Base-by-base conservation (phyloP, 2,888 invertebrate genomes). In the Polyommatus icarus region DNA sequence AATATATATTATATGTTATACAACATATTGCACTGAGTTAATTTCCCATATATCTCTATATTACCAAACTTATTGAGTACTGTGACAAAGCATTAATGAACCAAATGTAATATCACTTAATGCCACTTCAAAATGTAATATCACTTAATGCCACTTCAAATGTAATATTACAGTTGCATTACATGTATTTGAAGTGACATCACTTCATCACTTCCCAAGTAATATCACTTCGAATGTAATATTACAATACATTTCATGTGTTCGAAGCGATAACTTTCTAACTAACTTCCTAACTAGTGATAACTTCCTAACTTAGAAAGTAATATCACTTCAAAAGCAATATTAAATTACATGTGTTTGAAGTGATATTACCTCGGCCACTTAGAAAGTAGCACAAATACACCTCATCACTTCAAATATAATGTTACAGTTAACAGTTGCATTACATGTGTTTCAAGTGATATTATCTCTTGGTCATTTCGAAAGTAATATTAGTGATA, bases 1-100 rank as follows among this genome's bases (percentile, higher is more conserved):
- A 78, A 76, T 78, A 80, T 78, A 78, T 78, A 77, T 76, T 1
- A 82, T 1, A 82, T 79, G 76, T 81, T 80, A 82, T 84, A 84
- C 83, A 84, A 85, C 83, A 83, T 84, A 86, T 86, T 86, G 86
- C 85, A 85, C 86, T 80, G 80, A 75, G 77, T 46, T 32, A 72
- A 75, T 57, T 76, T 77, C 54, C 32, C 76, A 76, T 77, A 78
- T 71, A 78, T 67, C 40, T 50, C 75, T 57, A 77, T 36, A 72
- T 36, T 77, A 57, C 54, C 77, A 77, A 77, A 77, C 72, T 36
- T 77, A 77, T 77, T 72, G 77, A 36, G 32, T 72, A 77, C 54
- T 40, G 73, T 73, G 20, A 73, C 24, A 40, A 73, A 46, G 73
- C 73, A 73, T 73, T 20, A 20, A 20, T 7, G 24, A 46, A 46